A percentile compares a stretch with the other conserved stretches of the same genome.
These are phyloP conservation scores for Tetraneura akinire DNA, from an alignment of 1,140 invertebrate species.

Conservation along the genomic window DNA sequence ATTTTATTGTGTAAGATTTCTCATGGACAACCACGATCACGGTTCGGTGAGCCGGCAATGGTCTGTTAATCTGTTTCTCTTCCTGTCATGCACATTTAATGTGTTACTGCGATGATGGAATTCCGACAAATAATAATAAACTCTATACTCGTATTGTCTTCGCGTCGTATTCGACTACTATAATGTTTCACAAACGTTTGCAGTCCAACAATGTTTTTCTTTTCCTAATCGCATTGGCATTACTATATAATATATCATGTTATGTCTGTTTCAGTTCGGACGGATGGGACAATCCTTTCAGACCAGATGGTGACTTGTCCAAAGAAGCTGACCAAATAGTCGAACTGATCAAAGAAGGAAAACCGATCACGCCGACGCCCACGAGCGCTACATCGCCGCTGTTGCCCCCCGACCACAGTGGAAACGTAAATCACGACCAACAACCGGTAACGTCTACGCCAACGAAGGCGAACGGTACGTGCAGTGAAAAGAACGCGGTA, in stretches of 20 bases:
- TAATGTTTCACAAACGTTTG: neutral
- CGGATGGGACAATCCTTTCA: slow-evolving; percentile 95
- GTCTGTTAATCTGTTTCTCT: slow-evolving; percentile 31
- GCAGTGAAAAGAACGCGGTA: slow-evolving; percentile 56
- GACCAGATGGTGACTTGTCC: slow-evolving; percentile 90
- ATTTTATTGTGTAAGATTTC: slow-evolving; percentile 31
- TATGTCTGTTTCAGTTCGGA: slow-evolving; percentile 74
- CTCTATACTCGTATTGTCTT: neutral
- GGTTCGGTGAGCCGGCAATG: slow-evolving; percentile 41
- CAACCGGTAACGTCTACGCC: slow-evolving; percentile 58
- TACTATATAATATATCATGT: neutral
- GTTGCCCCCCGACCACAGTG: slow-evolving; percentile 58
- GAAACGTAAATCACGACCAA: slow-evolving; percentile 15
- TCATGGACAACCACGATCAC: slow-evolving; percentile 27
- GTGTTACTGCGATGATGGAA: slow-evolving; percentile 3
- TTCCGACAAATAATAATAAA: no score
- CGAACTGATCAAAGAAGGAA: slow-evolving; percentile 86
- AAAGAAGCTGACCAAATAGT: slow-evolving; percentile 95
- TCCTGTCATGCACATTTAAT: slow-evolving; percentile 8
- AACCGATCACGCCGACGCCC: slow-evolving; percentile 74
- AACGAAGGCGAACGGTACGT: slow-evolving; percentile 57
- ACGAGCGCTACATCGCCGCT: slow-evolving; percentile 58
- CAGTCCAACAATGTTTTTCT: neutral
- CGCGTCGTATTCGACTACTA: neutral
- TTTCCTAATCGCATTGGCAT: no score